Evolutionary conservation across 2,888 invertebrate species (phyloP).

Genomic region (Dorcus parallelipipedus): DNA sequence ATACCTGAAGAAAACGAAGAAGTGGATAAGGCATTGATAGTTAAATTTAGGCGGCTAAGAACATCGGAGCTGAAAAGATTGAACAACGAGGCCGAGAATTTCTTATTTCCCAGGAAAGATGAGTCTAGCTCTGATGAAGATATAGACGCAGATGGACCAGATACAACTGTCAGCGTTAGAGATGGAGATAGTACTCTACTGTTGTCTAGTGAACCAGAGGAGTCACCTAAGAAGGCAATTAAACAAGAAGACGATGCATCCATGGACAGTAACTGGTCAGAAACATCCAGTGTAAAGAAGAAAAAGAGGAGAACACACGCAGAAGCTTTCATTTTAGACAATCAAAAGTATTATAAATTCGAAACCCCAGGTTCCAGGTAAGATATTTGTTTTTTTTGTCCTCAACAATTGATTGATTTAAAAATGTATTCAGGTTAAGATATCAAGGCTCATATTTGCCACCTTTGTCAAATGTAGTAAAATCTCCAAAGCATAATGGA

Average conservation of each 20-base stretch:
- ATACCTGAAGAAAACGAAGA: slow-evolving; percentile 31
- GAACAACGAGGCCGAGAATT: slow-evolving; percentile 83
- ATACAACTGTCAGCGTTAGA: slow-evolving; percentile 31
- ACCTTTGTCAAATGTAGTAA: slow-evolving; percentile 29
- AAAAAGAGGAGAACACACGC: slow-evolving; percentile 54
- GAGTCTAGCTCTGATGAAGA: slow-evolving; percentile 56
- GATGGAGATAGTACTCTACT: slow-evolving; percentile 25
- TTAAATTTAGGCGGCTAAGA: slow-evolving; percentile 72
- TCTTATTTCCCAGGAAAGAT: slow-evolving; percentile 75
- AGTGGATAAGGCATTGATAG: slow-evolving; percentile 52
- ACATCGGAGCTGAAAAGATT: slow-evolving; percentile 70
- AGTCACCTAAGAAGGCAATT: slow-evolving; percentile 12
- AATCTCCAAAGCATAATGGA: slow-evolving; percentile 35
- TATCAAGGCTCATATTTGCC: slow-evolving; percentile 45
- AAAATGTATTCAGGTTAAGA: slow-evolving; percentile 37
- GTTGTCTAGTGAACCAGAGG: slow-evolving; percentile 28
- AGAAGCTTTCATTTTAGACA: slow-evolving; percentile 57
- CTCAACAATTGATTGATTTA: not conserved
- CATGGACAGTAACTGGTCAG: slow-evolving; percentile 40
- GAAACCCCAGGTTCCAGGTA: slow-evolving; percentile 51
- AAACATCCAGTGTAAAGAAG: slow-evolving; percentile 29
- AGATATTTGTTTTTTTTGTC: slow-evolving; percentile 16
- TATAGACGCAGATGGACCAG: slow-evolving; percentile 54
- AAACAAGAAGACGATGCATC: slow-evolving; percentile 18
- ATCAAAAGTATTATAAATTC: slow-evolving; percentile 57